Conservation (phyloP, 2,113 vertebrate genomes). For the Pimephales promelas region DNA sequence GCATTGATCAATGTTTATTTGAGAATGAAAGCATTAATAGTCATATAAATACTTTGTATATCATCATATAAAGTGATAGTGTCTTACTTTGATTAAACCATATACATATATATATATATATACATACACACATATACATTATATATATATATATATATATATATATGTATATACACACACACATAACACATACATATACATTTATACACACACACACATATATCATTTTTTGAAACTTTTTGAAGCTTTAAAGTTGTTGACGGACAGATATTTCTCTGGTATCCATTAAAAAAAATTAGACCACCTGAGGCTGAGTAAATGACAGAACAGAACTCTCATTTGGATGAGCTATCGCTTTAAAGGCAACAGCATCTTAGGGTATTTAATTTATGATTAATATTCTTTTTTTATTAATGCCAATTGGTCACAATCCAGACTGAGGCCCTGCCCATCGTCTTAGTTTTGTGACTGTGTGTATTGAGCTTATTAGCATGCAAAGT, state of each 20-base stretch:
- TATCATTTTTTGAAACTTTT: too few species aligned
- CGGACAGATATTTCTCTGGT: neutral
- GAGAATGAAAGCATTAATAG: too few species aligned
- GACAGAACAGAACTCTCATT: neutral
- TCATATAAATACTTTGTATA: too few species aligned
- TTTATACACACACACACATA: too few species aligned
- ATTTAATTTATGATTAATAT: too few species aligned
- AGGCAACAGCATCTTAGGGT: neutral
- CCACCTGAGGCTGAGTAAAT: neutral
- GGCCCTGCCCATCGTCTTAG: neutral
- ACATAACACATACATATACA: too few species aligned
- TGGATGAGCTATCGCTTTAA: neutral
- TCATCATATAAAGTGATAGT: neutral
- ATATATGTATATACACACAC: too few species aligned
- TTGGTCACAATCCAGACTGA: neutral
- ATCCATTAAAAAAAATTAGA: neutral
- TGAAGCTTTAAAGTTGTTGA: neutral
- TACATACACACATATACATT: too few species aligned
- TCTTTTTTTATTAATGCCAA: neutral
- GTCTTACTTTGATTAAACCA: neutral
- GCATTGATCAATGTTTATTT: neutral
- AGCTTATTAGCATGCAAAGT: constrained; percentile 31
- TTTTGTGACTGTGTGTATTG: neutral
- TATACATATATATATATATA: too few species aligned
- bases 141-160: too few species aligned